Conservation (phyloP, 2,113 vertebrate species). For the Prinia subflava region DNA sequence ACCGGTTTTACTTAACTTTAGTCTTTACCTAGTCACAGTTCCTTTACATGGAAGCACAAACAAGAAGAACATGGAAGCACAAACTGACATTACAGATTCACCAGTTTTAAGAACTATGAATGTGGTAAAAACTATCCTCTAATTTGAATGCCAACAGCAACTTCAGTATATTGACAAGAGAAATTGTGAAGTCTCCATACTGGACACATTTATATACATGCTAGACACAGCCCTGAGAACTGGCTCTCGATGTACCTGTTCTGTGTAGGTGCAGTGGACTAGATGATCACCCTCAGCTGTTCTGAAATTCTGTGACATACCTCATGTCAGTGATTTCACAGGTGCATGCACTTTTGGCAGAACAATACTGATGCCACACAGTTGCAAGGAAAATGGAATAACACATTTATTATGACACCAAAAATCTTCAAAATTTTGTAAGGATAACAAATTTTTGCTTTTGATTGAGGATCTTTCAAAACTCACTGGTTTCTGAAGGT, state of each 20-base stretch:
- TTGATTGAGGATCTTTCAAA: neutral
- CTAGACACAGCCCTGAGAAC: neutral
- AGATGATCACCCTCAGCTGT: neutral
- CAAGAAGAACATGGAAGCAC: neutral
- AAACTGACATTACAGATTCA: neutral
- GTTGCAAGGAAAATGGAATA: neutral
- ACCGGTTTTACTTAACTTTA: neutral
- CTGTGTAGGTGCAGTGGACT: neutral
- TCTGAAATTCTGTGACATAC: neutral
- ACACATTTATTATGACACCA: neutral
- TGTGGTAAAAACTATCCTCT: neutral
- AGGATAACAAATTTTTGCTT: neutral
- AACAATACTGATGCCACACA: neutral
- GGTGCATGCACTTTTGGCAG: neutral
- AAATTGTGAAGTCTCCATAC: neutral
- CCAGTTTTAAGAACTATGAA: neutral
- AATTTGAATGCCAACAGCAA: neutral
- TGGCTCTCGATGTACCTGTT: fast-evolving
- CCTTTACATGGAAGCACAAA: neutral
- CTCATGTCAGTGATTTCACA: neutral
- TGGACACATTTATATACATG: neutral
- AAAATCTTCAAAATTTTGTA: neutral
- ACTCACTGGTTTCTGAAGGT: neutral
- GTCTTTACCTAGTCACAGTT: neutral
- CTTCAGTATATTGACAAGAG: neutral